These are phyloP conservation scores for Lagocephalus sceleratus DNA, from an alignment of 2,797 vertebrate genomes.

Conservation along the genomic window DNA sequence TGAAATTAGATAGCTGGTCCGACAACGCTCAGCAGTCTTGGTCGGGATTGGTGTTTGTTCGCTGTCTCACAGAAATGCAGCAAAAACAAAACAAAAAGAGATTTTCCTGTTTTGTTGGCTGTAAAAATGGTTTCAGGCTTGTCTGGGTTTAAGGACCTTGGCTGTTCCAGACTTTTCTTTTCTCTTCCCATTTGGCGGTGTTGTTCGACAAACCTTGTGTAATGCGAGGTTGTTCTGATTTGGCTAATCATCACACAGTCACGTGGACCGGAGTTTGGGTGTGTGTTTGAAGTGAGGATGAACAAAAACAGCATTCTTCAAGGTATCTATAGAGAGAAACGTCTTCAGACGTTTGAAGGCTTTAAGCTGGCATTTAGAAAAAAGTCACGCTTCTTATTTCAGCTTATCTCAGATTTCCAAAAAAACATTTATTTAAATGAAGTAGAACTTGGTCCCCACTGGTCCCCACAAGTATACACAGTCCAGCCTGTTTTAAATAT, in stretches of 20 bases:
- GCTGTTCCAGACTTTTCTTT: constrained; percentile 27
- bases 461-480: too few species aligned
- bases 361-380: constrained; percentile 13
- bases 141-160: constrained; percentile 25
- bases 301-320: constrained; percentile 14
- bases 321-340: constrained; percentile 2
- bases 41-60: too few species aligned
- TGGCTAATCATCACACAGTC: constrained; percentile 56
- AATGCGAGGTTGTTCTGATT: constrained; percentile 54
- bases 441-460: too few species aligned
- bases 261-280: constrained; percentile 1
- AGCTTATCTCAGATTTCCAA: background rate
- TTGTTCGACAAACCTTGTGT: constrained; percentile 34
- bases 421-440: background rate
- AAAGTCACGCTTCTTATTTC: background rate
- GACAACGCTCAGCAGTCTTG: background rate
- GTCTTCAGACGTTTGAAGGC: constrained; percentile 10
- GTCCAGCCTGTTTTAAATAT: too few species aligned
- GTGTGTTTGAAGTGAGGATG: background rate
- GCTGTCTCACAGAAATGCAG: too few species aligned
- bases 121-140: constrained; percentile 5
- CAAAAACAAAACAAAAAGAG: background rate
- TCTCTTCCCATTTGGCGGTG: constrained; percentile 13
- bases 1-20: constrained; percentile 44
- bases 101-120: constrained; percentile 1